Base-by-base conservation (phyloP, 2,113 vertebrate species). In the Synodontis membranacea region DNA sequence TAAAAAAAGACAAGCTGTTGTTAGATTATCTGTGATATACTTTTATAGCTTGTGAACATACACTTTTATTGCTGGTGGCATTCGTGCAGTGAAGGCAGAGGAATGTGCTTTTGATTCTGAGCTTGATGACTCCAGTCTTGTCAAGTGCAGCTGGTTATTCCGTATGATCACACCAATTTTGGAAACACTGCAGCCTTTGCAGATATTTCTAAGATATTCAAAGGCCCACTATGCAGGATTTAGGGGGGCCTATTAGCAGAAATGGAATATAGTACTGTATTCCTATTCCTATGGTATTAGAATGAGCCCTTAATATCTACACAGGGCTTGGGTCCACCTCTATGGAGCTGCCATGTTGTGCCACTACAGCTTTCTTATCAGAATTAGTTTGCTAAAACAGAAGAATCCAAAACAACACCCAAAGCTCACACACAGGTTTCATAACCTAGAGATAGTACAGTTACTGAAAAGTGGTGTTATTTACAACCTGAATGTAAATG, bases 121-220 rank as follows among this genome's bases (percentile, higher is more conserved):
- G 39, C 10, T 46, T 28, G n/a, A 6, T 17, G 64, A 60, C 23
- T 46, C 19, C 79, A 56, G n/a, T 54, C 50, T 80, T 80, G n/a
- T 60, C 80, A n/a, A 64, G 34, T 66, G 23, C 37, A 80, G 62
- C 76, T 54, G 76, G 15, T 54, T 68, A 86, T 48, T 74, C 19
- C 46, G 79, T 37, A 70, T 60, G 21, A 72, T 58, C 17, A 46
- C 52, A 81, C n/a, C 79, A 39, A 25, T 4, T 42, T 34, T 44
- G 42, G 9, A 84, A 19, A 7, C 81, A 76, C 3, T 46, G 17
- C 12, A 44, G 21, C 68, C 21, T 76, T 76, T 31, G 15, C 46
- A 80, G 50, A 31, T 46, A 76, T 25, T 14, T 34, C 10, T n/a
- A 50, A 85, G 31, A 48, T 62, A 50, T n/a, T n/a, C n/a, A n/a